Conservation (phyloP, 2,113 vertebrate genomes). For the Coryphaenoides rupestris region DNA sequence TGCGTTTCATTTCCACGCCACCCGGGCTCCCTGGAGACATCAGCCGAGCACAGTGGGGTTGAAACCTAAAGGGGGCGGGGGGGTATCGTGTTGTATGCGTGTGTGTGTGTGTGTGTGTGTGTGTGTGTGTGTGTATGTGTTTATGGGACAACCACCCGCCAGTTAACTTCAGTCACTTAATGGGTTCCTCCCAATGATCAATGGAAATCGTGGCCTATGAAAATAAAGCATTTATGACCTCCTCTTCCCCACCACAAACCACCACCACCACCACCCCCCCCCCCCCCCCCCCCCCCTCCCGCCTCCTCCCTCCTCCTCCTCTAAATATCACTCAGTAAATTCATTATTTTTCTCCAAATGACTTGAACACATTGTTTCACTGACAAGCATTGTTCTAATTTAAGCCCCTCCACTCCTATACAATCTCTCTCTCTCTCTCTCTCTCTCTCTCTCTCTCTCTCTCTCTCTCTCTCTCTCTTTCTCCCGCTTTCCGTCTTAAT, state of each 20-base stretch:
- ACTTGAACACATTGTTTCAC: conserved; percentile 2
- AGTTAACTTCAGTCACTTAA: conserved; percentile 17
- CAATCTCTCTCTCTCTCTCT: too few species aligned
- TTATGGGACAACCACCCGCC: not conserved
- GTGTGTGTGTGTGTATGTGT: not conserved
- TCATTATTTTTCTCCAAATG: too few species aligned
- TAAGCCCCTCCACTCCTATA: conserved; percentile 16
- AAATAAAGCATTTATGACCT: conserved; percentile 27
- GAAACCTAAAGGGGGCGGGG: too few species aligned
- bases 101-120: not conserved
- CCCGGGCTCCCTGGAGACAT: not conserved
- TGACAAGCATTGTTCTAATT: conserved; percentile 32
- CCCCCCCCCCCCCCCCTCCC: too few species aligned
- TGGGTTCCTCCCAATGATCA: conserved; percentile 37
- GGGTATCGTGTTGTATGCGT: not conserved
- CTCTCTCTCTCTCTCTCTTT: conserved; percentile 2
- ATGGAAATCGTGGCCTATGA: conserved; percentile 29
- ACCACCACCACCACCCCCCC: conserved; percentile 9
- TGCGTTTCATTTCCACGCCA: not conserved
- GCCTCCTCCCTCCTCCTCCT: conserved; percentile 19
- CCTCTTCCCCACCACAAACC: too few species aligned
- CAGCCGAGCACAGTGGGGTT: not conserved
- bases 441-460: conserved; percentile 5
- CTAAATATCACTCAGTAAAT: too few species aligned
- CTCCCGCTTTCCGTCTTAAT: conserved; percentile 24